A percentile compares a stretch with the other conserved stretches of the same genome.
Evolutionary conservation across 2,888 invertebrate genomes (phyloP).

Genomic region (Patella ulyssiponensis): DNA sequence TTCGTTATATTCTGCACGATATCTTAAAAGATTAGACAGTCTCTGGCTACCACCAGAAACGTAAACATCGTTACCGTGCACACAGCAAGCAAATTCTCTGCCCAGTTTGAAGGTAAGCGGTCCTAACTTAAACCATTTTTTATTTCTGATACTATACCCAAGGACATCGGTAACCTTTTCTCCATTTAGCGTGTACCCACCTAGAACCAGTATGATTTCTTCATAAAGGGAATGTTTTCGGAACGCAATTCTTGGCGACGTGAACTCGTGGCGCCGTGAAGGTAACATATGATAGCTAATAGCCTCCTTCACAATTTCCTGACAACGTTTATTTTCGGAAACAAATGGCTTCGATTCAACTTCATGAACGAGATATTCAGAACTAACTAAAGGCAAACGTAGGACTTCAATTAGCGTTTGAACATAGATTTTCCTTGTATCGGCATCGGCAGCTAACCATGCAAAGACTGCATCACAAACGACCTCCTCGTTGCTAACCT

Average conservation of each 20-base stretch:
- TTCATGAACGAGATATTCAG: conserved; percentile 53
- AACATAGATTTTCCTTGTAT: conserved; percentile 74
- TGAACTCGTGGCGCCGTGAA: conserved; percentile 49
- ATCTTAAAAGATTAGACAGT: conserved; percentile 46
- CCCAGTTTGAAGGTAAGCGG: conserved; percentile 49
- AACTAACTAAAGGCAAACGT: conserved; percentile 53
- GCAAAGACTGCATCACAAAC: conserved; percentile 82
- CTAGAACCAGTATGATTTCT: conserved; percentile 51
- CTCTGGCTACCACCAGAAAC: conserved; percentile 55
- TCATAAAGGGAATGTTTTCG: conserved; percentile 50
- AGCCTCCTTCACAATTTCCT: conserved; percentile 53
- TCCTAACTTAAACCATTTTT: conserved; percentile 48
- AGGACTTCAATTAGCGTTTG: conserved; percentile 52
- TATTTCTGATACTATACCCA: conserved; percentile 46
- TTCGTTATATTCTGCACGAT: conserved; percentile 49
- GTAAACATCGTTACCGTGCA: conserved; percentile 54
- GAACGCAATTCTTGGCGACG: conserved; percentile 47
- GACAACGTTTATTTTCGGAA: conserved; percentile 44
- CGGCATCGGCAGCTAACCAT: conserved; percentile 79
- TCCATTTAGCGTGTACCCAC: conserved; percentile 49
- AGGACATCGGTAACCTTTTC: conserved; percentile 54
- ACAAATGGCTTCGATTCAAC: conserved; percentile 42
- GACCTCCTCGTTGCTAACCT: conserved; percentile 88
- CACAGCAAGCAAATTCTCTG: conserved; percentile 50
- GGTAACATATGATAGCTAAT: conserved; percentile 57